These are phyloP conservation scores for Tringa solitaria DNA, from an alignment of 2,113 vertebrate species.

Conservation along the genomic window DNA sequence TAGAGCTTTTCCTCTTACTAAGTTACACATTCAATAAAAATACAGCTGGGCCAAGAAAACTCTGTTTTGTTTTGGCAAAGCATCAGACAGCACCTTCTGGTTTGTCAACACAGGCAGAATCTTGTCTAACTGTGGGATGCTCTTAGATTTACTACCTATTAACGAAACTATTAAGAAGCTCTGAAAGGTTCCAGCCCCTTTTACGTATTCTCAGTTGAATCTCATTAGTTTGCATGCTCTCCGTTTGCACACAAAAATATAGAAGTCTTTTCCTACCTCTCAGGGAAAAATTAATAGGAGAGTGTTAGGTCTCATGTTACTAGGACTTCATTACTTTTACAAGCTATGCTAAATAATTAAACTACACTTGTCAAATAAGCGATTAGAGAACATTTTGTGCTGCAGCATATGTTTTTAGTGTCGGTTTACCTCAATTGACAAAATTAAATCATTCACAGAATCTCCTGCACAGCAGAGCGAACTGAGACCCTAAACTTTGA, in stretches of 20 bases:
- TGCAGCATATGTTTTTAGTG: neutral
- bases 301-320: conserved; percentile 14
- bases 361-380: conserved; percentile 3
- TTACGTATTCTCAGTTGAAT: neutral
- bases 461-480: neutral
- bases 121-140: conserved; percentile 51
- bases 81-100: conserved; percentile 40
- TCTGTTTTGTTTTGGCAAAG: conserved; percentile 52
- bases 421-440: neutral
- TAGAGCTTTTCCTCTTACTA: neutral
- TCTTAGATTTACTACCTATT: conserved; percentile 39
- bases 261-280: neutral
- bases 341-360: conserved; percentile 44
- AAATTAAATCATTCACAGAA: neutral
- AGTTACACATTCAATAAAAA: conserved; percentile 22
- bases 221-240: neutral
- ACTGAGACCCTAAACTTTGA: neutral
- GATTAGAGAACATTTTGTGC: conserved; percentile 36
- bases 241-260: neutral
- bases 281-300: conserved; percentile 1
- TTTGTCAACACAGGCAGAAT: conserved; percentile 48
- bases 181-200: conserved; percentile 17
- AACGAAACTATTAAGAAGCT: conserved; percentile 29
- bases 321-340: conserved; percentile 30
- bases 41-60: conserved; percentile 14